Evolutionary conservation across 2,797 vertebrate genomes (phyloP).

Genomic region (Esox masquinongy): DNA sequence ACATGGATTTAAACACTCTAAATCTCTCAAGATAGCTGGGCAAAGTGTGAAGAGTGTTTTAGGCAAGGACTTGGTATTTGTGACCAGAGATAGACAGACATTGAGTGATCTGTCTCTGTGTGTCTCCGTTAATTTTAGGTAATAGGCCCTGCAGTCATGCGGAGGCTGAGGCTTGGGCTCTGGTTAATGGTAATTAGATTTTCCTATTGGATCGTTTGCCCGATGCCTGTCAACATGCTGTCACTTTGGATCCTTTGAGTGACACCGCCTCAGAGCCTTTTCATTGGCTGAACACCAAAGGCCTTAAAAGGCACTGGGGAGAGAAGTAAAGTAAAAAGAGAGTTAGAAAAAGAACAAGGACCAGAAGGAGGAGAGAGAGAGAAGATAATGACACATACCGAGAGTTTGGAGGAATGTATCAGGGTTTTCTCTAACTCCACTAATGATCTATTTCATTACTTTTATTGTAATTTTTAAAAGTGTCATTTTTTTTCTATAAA

Average conservation of each 20-base stretch:
- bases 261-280: conserved; percentile 60
- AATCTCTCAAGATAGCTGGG: conserved; percentile 30
- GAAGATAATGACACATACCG: not conserved
- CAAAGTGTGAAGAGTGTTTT: conserved; percentile 46
- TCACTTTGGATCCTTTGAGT: conserved; percentile 59
- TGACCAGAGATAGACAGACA: conserved; percentile 33
- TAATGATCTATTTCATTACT: not conserved
- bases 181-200: conserved; percentile 69
- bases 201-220: conserved; percentile 60
- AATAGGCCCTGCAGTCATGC: conserved; percentile 61
- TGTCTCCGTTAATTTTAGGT: conserved; percentile 57
- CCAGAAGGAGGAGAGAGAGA: not conserved
- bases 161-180: conserved; percentile 42
- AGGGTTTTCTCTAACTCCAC: not conserved
- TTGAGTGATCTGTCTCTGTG: conserved; percentile 31
- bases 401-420: no score
- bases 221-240: conserved; percentile 64
- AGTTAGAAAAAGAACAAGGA: conserved; percentile 17
- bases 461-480: not conserved
- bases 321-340: conserved; percentile 11
- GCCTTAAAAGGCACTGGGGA: conserved; percentile 21
- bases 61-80: conserved; percentile 58
- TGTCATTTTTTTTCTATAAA: not conserved
- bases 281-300: conserved; percentile 43
- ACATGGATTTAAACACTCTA: conserved; percentile 37